Percentiles rank a stretch among this genome's conserved stretches.
phyloP scores from a whole-genome alignment of 2,113 vertebrate genomes.

The Chaenocephalus aceratus region DNA sequence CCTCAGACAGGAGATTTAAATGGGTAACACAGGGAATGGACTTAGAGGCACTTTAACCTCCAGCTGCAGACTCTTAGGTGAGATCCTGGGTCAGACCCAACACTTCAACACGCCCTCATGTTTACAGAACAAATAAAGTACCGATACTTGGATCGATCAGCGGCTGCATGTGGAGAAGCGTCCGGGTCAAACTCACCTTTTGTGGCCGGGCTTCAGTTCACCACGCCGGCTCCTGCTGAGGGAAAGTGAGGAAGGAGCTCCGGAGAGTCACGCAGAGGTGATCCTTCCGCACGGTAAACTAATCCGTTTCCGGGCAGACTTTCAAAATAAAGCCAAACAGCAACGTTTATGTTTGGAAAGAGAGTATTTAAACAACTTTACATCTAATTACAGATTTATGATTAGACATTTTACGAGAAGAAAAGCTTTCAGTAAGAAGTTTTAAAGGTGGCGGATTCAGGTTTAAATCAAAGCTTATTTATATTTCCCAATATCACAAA shows the following conservation, averaged over 20 bases:
- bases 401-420: no score
- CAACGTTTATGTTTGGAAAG: no score
- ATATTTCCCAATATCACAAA: no score
- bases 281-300: background rate
- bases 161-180: background rate
- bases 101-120: background rate
- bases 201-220: background rate
- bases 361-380: no score
- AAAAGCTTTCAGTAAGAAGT: no score
- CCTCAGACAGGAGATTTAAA: rapidly evolving
- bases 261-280: slow-evolving; percentile 39
- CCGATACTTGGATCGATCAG: background rate
- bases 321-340: slow-evolving; percentile 52
- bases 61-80: background rate
- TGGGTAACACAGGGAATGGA: background rate
- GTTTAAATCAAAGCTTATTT: no score
- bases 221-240: background rate
- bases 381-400: no score
- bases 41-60: background rate
- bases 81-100: background rate
- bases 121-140: rapidly evolving
- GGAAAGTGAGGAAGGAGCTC: background rate
- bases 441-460: no score
- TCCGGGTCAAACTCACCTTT: slow-evolving; percentile 44
- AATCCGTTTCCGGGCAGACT: slow-evolving; percentile 31